Base-by-base conservation (phyloP, 53 echinoderm and acorn worm genomes). In the Glandiceps talaboti region DNA sequence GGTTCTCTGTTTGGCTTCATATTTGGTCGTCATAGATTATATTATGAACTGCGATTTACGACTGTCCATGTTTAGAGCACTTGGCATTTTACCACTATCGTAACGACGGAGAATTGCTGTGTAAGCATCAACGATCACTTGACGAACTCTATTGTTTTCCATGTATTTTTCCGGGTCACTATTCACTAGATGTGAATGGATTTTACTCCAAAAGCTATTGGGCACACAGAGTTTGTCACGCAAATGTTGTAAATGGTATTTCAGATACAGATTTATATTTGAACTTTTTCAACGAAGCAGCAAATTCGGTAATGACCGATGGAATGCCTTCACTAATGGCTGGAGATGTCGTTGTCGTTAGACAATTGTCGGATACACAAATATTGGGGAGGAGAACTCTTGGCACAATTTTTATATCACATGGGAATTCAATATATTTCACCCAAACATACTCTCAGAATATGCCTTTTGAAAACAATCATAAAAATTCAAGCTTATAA, bases 201-300 rank as follows among this genome's bases (percentile, higher is more conserved):
- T n/a, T n/a, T n/a, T n/a, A n/a, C n/a, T n/a, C n/a, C n/a, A n/a
- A n/a, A n/a, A n/a, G n/a, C n/a, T n/a, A n/a, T n/a, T n/a, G n/a
- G n/a, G n/a, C n/a, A n/a, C n/a, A n/a, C 64, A 20, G 64, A 6
- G 20, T 45, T 12, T 45, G 64, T 20, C 64, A 45, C 20, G 64
- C 64, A 6, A 45, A 45, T 45, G 64, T 45, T 45, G 64, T 45
- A 6, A 6, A 45, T 45, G 64, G 64, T 20, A 6, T 20, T 12
- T 45, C 64, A 45, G 20, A 45, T 45, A 45, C 64, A 12, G 64
- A 45, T 45, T 12, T 20, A 20, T 45, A 45, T 45, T 45, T n/a
- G n/a, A n/a, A n/a, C n/a, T n/a, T n/a, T n/a, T n/a, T 45, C 64
- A 45, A 45, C 64, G 64, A 45, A 45, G 64, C 64, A 45, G 64